Base-by-base conservation (phyloP, 2,113 vertebrate species). In the Mustelus asterias region DNA sequence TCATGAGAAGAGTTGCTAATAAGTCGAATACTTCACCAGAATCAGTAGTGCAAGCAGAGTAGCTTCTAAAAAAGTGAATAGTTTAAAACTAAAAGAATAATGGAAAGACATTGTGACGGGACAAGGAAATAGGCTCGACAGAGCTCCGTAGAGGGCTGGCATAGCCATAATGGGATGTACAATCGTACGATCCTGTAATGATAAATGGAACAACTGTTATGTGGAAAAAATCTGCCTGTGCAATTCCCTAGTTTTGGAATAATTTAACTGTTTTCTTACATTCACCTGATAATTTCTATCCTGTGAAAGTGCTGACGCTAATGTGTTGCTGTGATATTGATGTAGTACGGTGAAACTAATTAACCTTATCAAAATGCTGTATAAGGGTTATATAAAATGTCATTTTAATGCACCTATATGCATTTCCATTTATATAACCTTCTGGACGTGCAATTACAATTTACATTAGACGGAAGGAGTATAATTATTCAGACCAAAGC, bases 281-380 rank as follows among this genome's bases (percentile, higher is more conserved):
- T 90, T 54, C 58, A 90, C 54, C 88, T 90, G 29, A 33, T n/a
- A 33, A 60, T 24, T 16, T 90, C 60, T 54, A 54, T 24, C 85
- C 24, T 54, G 48, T 13, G 58, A 90, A 90, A 63, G 14, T 63
- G 88, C 88, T 90, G 29, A 90, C 33, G 29, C 26, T n/a, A 60
- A 16, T 90, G 58, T 58, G 63, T n/a, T 60, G 33, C 58, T n/a
- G 13, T 90, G 88, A 58, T 58, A 85, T 16, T 85, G 37, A 88
- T 48, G 83, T 44, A 86, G 83, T 44, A 86, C 48, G 44, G 58
- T n/a, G 58, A 90, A n/a, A 63, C 54, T 63, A 90, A 90, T 63
- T 90, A 90, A 90, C 88, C 88, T 90, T n/a, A n/a, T 90, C 88
- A 90, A 90, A 90, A 90, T 63, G 88, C 88, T 60, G 88, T n/a